Conservation (phyloP, 1,140 invertebrate species). For the Drosophila nigrodunni region DNA sequence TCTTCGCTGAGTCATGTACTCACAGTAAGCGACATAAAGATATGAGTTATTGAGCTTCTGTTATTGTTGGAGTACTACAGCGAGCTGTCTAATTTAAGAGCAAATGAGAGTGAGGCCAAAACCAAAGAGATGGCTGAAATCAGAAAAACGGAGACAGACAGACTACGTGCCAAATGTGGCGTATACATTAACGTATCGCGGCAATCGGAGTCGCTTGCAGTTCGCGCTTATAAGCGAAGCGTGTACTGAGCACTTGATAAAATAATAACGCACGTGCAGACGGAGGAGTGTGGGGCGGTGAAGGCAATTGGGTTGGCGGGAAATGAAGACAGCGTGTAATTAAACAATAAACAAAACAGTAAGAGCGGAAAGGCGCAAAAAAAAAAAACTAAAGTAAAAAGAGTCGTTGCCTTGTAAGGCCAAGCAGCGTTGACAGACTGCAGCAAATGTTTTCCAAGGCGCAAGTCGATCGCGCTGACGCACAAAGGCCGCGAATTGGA, state of each 20-base stretch:
- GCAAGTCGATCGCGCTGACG: constrained; percentile 41
- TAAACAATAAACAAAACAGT: constrained; percentile 62
- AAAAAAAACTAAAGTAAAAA: neutral
- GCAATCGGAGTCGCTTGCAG: constrained; percentile 29
- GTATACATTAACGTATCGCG: constrained; percentile 38
- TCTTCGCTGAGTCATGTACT: constrained; percentile 46
- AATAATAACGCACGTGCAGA: constrained; percentile 48
- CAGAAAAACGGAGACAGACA: constrained; percentile 43
- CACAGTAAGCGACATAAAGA: neutral
- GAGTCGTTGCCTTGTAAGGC: neutral
- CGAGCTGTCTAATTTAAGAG: constrained; percentile 25
- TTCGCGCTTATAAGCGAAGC: constrained; percentile 23
- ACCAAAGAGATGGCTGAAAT: constrained; percentile 53
- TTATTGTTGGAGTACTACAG: constrained; percentile 39
- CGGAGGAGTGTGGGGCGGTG: neutral
- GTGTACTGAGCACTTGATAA: constrained; percentile 49
- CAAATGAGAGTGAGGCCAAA: constrained; percentile 21
- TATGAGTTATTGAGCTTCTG: constrained; percentile 18
- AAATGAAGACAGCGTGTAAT: constrained; percentile 52
- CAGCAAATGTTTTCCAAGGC: constrained; percentile 19
- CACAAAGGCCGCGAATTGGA: constrained; percentile 57
- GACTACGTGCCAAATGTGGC: constrained; percentile 70
- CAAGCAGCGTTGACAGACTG: constrained; percentile 29
- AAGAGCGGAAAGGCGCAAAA: constrained; percentile 5
- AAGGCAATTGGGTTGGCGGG: neutral